phyloP scores from a whole-genome alignment of 2,113 vertebrate species.

The Nibea albiflora region DNA sequence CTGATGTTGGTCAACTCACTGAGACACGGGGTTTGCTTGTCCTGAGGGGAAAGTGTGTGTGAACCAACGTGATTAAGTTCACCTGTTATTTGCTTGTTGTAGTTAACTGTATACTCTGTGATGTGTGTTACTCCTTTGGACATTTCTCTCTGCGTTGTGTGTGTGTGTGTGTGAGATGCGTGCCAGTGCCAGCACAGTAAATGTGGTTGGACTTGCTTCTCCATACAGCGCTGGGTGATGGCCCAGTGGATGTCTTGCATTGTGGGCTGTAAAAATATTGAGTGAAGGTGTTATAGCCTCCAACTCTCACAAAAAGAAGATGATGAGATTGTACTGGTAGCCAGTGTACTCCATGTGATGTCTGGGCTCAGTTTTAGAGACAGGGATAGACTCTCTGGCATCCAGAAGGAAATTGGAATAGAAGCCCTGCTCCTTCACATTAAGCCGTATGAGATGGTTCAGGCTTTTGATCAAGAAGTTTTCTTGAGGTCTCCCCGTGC shows the following conservation, averaged over 20 bases:
- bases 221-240: not conserved
- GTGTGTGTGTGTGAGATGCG: not conserved
- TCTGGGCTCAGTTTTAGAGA: not conserved
- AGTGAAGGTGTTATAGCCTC: not conserved
- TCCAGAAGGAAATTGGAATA: not conserved
- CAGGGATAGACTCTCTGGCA: not conserved
- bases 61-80: constrained; percentile 36
- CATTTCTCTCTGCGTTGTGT: not conserved
- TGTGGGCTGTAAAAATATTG: not conserved
- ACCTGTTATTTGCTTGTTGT: not conserved
- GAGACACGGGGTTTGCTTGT: not conserved
- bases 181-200: not conserved
- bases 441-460: not conserved
- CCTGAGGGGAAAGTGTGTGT: constrained; percentile 21
- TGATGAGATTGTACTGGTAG: not conserved
- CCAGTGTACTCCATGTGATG: not conserved
- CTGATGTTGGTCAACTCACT: constrained; percentile 38
- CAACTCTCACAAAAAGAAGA: not conserved
- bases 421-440: not conserved
- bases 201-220: not conserved
- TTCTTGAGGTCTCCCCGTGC: not conserved
- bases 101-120: constrained; percentile 7
- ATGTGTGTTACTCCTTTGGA: not conserved
- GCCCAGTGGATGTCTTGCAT: not conserved
- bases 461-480: constrained; percentile 1